Percentiles rank a stretch among this genome's conserved stretches.
phyloP scores from a whole-genome alignment of 1,140 invertebrate genomes.

The Atta colombica region DNA sequence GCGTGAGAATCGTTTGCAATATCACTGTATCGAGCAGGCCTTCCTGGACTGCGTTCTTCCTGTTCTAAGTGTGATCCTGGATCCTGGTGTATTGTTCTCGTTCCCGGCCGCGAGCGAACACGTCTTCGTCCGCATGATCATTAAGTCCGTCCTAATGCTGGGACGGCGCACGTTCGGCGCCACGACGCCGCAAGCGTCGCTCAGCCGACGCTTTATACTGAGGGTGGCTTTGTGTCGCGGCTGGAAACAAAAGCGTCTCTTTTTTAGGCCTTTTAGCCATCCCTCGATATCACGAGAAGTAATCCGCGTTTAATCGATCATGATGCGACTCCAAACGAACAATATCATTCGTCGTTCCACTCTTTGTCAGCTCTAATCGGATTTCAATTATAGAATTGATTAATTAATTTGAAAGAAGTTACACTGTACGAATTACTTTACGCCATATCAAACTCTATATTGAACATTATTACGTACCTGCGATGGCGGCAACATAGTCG shows the following conservation, averaged over 20 bases:
- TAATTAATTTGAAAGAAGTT: constrained; percentile 16
- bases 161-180: constrained; percentile 94
- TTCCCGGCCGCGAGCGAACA: constrained; percentile 89
- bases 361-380: constrained; percentile 32
- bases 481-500: constrained; percentile 89
- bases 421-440: no score
- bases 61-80: constrained; percentile 79
- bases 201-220: constrained; percentile 92
- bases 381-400: background rate
- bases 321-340: constrained; percentile 7
- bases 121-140: constrained; percentile 94
- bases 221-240: constrained; percentile 91
- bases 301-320: constrained; percentile 47
- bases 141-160: constrained; percentile 94
- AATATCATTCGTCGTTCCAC: background rate
- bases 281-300: constrained; percentile 32
- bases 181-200: constrained; percentile 94
- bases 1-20: constrained; percentile 40
- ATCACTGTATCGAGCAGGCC: constrained; percentile 82
- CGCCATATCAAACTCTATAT: background rate
- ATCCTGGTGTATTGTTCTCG: constrained; percentile 81
- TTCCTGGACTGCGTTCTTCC: constrained; percentile 72
- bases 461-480: constrained; percentile 83
- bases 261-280: constrained; percentile 29
- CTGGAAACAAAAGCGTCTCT: constrained; percentile 84